Base-by-base conservation (phyloP, 2,888 invertebrate species). In the Brachypalpus laphriformis region DNA sequence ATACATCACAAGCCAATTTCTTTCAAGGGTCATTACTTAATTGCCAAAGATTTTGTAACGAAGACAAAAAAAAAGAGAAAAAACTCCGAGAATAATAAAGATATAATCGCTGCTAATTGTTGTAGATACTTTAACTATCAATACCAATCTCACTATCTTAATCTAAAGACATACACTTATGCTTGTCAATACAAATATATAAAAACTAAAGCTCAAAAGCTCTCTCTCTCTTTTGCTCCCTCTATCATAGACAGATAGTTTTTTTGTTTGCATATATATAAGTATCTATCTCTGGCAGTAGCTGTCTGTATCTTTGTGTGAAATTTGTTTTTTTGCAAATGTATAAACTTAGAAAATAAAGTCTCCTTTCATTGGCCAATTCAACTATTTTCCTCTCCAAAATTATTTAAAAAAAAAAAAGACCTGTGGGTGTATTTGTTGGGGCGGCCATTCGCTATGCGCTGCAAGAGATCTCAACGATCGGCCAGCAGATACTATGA, bases 391-490 rank as follows among this genome's bases (percentile, higher is more conserved):
- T 45, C 25, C 59, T 74, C 65, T 59, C 74, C 49, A 49, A 63
- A 76, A 61, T 8, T 7, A 14, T 25, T 11, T 6, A 11, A 3
- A 37, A 31, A 40, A 18, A 66, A 61, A 51, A 16, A 45, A n/a
- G n/a, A 37, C 8, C 45, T 78, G 83, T 80, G 80, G 83, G 80
- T 80, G 83, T 83, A 83, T 80, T 65, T 72, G 72, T 72, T 56
- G 74, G 68, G 83, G 63, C 83, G 83, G 80, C 83, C 83, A 83
- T 83, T 83, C 83, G 74, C 72, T 74, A 66, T 66, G 77, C 77
- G 59, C 61, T 22, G 59, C 31, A 66, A 42, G n/a, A 25, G 80
- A 80, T 70, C 80, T 59, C 40, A 68, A 63, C 68, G 54, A 68
- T 80, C 70, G 68, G 5, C 61, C 34, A 34, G 74, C 34, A 34